phyloP scores from a whole-genome alignment of 2,797 vertebrate genomes.

The Clarias laeviceps region DNA sequence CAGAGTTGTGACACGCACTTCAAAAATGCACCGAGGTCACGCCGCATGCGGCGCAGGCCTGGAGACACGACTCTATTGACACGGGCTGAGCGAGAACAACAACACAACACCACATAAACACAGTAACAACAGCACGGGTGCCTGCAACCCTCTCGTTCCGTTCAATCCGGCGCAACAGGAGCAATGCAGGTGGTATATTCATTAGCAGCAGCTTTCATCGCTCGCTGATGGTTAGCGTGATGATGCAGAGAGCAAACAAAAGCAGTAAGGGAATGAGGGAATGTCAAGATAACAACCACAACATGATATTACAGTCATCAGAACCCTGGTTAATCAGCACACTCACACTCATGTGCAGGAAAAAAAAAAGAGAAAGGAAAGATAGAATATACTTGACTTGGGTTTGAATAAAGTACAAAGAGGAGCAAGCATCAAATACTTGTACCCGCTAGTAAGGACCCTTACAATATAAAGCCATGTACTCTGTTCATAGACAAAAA shows the following conservation, averaged over 20 bases:
- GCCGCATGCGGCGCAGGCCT: conserved; percentile 34
- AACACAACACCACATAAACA: conserved; percentile 39
- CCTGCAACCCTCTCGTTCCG: conserved; percentile 26
- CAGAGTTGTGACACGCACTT: conserved; percentile 44
- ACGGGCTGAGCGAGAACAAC: conserved; percentile 33
- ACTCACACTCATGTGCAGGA: neutral
- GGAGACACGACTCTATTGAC: conserved; percentile 42
- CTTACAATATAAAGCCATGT: neutral
- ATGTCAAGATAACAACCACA: conserved; percentile 35
- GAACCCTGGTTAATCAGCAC: conserved; percentile 37
- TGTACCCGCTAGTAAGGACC: conserved; percentile 31
- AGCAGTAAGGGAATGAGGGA: conserved; percentile 20
- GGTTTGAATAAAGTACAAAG: neutral
- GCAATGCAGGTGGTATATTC: conserved; percentile 24
- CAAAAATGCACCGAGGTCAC: conserved; percentile 48
- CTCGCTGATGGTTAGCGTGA: conserved; percentile 12
- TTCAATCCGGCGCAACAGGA: neutral
- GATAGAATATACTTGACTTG: conserved; percentile 44
- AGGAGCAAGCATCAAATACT: conserved; percentile 28
- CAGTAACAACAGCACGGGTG: conserved; percentile 45
- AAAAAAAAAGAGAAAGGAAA: conserved; percentile 33
- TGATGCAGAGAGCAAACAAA: conserved; percentile 32
- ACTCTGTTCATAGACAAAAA: neutral
- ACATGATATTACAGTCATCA: conserved; percentile 38
- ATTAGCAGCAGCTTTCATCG: conserved; percentile 31